These are phyloP conservation scores for Eulacestoma nigropectus DNA, from an alignment of 2,113 vertebrate species.

Conservation along the genomic window DNA sequence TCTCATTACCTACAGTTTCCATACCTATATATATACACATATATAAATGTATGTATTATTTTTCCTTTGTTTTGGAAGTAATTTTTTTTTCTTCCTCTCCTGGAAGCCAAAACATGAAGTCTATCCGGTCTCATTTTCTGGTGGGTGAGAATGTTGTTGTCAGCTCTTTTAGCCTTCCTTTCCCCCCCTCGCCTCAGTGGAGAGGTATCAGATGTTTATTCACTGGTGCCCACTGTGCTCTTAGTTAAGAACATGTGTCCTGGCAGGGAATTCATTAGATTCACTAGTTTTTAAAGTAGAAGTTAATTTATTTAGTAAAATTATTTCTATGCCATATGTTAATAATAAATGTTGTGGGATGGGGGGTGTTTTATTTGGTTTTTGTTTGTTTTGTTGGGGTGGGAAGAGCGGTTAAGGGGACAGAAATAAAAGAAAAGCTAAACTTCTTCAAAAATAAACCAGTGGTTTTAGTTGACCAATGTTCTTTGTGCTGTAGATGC, in stretches of 20 bases:
- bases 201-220: background rate
- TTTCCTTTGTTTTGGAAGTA: background rate
- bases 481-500: background rate
- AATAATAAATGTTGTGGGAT: background rate
- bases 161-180: background rate
- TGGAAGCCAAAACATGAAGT: background rate
- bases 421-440: background rate
- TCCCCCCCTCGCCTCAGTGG: background rate
- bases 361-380: background rate
- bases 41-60: background rate
- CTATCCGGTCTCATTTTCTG: background rate
- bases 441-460: background rate
- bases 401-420: background rate
- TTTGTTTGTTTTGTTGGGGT: background rate
- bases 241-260: background rate
- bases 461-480: background rate
- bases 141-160: background rate
- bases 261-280: background rate
- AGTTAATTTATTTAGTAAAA: background rate
- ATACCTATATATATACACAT: background rate
- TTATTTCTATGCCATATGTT: background rate
- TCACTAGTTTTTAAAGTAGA: background rate
- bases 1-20: background rate
- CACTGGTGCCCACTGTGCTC: background rate
- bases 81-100: background rate